A percentile compares a stretch with the other conserved stretches of the same genome.
These are phyloP conservation scores for Chelidonichthys spinosus DNA, from an alignment of 2,797 vertebrate species.

Conservation along the genomic window DNA sequence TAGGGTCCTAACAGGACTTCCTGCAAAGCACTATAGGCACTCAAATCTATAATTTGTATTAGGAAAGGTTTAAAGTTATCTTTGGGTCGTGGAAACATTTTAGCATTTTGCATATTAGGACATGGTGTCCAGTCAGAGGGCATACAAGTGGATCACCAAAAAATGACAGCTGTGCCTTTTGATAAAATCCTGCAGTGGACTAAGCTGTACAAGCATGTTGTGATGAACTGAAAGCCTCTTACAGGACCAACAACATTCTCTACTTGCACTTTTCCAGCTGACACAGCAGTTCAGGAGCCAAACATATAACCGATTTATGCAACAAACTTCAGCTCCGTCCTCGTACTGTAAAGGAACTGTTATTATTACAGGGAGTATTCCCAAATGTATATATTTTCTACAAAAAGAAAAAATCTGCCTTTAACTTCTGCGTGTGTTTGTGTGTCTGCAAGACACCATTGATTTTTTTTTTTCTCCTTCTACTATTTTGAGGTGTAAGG, in stretches of 20 bases:
- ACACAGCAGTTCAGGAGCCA: conserved; percentile 41
- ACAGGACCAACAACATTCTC: conserved; percentile 35
- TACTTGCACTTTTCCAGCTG: conserved; percentile 46
- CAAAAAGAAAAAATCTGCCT: conserved; percentile 22
- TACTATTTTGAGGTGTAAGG: conserved; percentile 42
- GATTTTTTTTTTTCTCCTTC: conserved; percentile 37
- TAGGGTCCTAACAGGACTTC: background rate
- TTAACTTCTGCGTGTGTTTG: background rate
- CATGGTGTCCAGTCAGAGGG: conserved; percentile 19
- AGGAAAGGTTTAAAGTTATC: conserved; percentile 8
- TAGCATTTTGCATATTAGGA: conserved; percentile 3
- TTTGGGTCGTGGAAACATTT: conserved; percentile 14
- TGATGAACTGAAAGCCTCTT: conserved; percentile 63
- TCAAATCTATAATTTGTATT: conserved; percentile 3
- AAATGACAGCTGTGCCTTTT: conserved; percentile 58
- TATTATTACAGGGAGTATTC: background rate
- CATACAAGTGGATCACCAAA: conserved; percentile 44
- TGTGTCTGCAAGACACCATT: conserved; percentile 24
- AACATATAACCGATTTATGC: conserved; percentile 18
- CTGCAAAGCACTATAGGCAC: conserved; percentile 1
- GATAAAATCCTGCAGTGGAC: conserved; percentile 55
- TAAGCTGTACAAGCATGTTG: conserved; percentile 57
- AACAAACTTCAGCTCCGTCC: background rate
- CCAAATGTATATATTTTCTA: background rate
- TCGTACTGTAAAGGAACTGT: background rate